A percentile compares a stretch with the other conserved stretches of the same genome.
Evolutionary conservation across 2,888 invertebrate genomes (phyloP).

Genomic region (Caenorhabditis uteleia): DNA sequence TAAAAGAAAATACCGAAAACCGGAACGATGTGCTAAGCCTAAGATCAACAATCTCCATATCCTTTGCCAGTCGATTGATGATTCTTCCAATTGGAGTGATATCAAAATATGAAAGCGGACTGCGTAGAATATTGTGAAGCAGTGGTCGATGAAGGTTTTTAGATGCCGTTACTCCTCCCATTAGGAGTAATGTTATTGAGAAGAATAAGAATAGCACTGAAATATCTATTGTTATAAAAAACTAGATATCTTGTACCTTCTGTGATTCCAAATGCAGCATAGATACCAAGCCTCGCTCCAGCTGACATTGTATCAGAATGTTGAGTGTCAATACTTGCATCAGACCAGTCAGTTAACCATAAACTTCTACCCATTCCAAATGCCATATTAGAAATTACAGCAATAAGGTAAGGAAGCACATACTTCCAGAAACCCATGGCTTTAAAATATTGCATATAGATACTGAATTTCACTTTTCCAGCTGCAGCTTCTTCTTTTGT

Average conservation of each 20-base stretch:
- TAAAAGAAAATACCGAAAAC: slow-evolving; percentile 52
- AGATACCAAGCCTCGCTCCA: slow-evolving; percentile 55
- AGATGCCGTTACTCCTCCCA: slow-evolving; percentile 63
- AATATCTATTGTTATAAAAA: too few relatives aligned
- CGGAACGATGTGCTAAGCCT: slow-evolving; percentile 60
- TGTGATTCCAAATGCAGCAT: slow-evolving; percentile 58
- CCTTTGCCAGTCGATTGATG: slow-evolving; percentile 65
- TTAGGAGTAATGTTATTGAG: slow-evolving; percentile 53
- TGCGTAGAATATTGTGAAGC: slow-evolving; percentile 54
- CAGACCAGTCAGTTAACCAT: slow-evolving; percentile 67
- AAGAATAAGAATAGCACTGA: slow-evolving; percentile 52
- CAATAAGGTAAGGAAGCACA: slow-evolving; percentile 44
- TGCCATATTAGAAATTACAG: slow-evolving; percentile 33
- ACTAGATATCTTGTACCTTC: slow-evolving; percentile 54
- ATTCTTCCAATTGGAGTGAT: slow-evolving; percentile 67
- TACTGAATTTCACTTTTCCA: slow-evolving; percentile 60
- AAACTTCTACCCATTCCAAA: slow-evolving; percentile 61
- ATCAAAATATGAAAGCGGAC: slow-evolving; percentile 66
- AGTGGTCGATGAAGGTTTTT: slow-evolving; percentile 63
- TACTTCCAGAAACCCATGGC: slow-evolving; percentile 61
- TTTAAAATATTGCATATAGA: slow-evolving; percentile 61
- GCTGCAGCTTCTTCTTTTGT: slow-evolving; percentile 62
- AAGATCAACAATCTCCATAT: slow-evolving; percentile 67
- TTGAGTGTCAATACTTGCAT: slow-evolving; percentile 53
- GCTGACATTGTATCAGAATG: slow-evolving; percentile 46